Conservation (phyloP, 1,140 invertebrate species). For the Planococcus citri region DNA sequence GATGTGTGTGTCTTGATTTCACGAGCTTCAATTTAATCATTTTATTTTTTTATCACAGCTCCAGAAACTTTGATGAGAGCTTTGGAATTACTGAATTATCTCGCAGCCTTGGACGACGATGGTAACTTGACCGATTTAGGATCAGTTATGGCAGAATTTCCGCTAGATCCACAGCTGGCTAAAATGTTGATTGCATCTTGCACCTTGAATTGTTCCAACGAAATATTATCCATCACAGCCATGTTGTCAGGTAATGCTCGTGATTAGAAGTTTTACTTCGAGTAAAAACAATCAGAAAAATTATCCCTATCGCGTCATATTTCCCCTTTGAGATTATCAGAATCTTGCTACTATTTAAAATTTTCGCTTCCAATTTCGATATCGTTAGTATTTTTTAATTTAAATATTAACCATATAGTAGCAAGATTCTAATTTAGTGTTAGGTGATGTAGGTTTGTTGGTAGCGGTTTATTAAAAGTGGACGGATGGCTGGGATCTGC, state of each 20-base stretch:
- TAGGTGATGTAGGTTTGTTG: constrained; percentile 39
- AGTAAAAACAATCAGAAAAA: not conserved
- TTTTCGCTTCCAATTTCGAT: not conserved
- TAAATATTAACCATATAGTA: not conserved
- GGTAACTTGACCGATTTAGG: constrained; percentile 89
- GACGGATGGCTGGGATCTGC: constrained; percentile 40
- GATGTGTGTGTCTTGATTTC: not conserved
- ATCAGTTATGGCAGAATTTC: constrained; percentile 99
- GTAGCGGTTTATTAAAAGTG: constrained; percentile 39
- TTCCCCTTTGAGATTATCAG: not conserved
- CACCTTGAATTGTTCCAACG: constrained; percentile 98
- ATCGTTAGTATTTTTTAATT: not conserved
- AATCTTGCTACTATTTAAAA: not conserved
- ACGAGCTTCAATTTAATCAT: not conserved
- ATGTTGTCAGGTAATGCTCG: constrained; percentile 85
- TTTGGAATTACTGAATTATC: constrained; percentile 91
- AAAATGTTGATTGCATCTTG: constrained; percentile 97
- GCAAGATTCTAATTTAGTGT: constrained; percentile 33
- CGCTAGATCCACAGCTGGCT: constrained; percentile 94
- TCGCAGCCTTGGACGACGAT: constrained; percentile 93
- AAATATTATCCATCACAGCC: constrained; percentile 96
- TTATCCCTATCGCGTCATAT: no score
- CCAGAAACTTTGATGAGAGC: constrained; percentile 99
- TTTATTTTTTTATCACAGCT: constrained; percentile 41
- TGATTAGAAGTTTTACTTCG: not conserved